Evolutionary conservation across 2,797 vertebrate species (phyloP), one percentile per base, ranked within the genome.

Genomic region (Gymnoscopelus braueri): DNA sequence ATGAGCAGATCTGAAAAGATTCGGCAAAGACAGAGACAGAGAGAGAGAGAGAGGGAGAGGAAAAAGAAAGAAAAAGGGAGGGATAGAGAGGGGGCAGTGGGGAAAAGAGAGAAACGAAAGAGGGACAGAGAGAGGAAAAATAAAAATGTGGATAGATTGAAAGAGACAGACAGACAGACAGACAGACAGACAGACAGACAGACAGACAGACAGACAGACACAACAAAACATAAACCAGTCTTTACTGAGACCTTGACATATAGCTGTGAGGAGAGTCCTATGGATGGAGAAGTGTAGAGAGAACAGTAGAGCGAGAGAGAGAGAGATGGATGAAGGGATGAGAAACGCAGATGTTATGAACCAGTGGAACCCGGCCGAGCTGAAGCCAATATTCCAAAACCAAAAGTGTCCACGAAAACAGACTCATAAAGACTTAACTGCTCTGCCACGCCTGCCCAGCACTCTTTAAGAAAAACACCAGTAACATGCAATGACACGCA

Each of bases 381-480:
- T 59, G 15, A 60, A 59, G 55, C 52, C 52, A 77, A 44, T n/a
- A 77, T 73, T 81, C 19, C 54, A 68, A 53, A 81, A 80, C 15
- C 54, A 26, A 62, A 74, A 77, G 39, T 44, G 39, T 69, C 24
- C 26, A 70, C 52, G 76, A 75, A 84, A 84, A 87, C 75, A 86
- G 54, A 14, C 32, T 60, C 1, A 55, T 78, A 68, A 84, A 84
- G 7, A 54, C 67, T 74, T 80, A 68, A 82, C 44, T 48, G 7
- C 57, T 13, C 29, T 66, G 29, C 51, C 23, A 55, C 3, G 35
- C 74, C 19, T 24, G 39, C 64, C 74, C 19, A 19, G 39, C 64
- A 62, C 57, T 14, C 57, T 66, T 60, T 55, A 62, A 62, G 62
- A 75, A 65, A 74, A 67, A 54, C 14, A 53, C 12, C 35, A 71